Conservation (phyloP, 64 coral and sea anemone genomes). For the Platygyra sinensis region DNA sequence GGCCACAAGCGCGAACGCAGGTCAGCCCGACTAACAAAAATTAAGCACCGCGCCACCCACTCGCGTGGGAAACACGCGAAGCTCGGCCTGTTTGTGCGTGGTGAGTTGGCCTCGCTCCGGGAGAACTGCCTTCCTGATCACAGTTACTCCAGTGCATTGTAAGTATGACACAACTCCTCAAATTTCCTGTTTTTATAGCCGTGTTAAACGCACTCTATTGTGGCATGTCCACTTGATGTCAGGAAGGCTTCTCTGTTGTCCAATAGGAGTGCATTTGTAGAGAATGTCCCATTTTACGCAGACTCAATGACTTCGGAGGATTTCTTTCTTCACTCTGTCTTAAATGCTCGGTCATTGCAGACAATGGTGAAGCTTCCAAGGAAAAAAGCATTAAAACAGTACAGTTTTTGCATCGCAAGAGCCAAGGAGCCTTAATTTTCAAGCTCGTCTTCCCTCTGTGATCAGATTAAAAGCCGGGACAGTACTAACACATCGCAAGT, state of each 20-base stretch:
- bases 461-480: too few species aligned
- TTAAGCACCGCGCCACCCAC: slow-evolving; percentile 80
- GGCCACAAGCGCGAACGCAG: slow-evolving; percentile 83
- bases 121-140: slow-evolving; percentile 95
- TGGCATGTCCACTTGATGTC: not conserved
- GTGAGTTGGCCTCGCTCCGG: slow-evolving; percentile 71
- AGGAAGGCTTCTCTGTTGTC: not conserved
- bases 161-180: slow-evolving; percentile 60
- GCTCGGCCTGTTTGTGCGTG: slow-evolving; percentile 45
- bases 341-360: too few species aligned
- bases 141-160: slow-evolving; percentile 92
- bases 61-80: slow-evolving; percentile 69
- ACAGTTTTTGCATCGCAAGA: too few species aligned
- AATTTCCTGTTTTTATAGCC: slow-evolving; percentile 59
- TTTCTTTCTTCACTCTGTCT: too few species aligned
- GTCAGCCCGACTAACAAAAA: slow-evolving; percentile 82
- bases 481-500: too few species aligned
- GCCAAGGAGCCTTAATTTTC: too few species aligned
- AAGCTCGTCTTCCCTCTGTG: too few species aligned
- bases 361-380: too few species aligned
- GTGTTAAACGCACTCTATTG: not conserved
- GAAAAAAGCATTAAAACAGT: too few species aligned
- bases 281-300: not conserved
- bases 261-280: not conserved
- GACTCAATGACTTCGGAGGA: too few species aligned